Evolutionary conservation across 2,113 vertebrate genomes (phyloP).

Genomic region (Prionailurus bengalensis): DNA sequence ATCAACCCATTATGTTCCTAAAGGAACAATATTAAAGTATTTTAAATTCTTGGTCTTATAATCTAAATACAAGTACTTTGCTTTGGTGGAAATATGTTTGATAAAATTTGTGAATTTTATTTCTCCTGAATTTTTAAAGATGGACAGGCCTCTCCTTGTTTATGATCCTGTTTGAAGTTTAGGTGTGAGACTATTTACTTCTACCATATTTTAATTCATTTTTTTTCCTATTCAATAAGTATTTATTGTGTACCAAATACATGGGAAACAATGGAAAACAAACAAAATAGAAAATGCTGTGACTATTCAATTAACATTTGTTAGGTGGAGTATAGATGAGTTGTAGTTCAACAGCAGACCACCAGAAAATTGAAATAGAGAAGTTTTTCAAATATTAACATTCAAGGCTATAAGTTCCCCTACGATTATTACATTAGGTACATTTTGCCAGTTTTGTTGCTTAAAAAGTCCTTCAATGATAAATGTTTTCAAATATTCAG

Average conservation of each 20-base stretch:
- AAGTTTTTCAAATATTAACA: background rate
- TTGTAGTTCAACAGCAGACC: background rate
- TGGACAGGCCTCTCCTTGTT: background rate
- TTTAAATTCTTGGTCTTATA: background rate
- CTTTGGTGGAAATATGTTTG: background rate
- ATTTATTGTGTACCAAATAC: background rate
- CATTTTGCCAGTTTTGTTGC: background rate
- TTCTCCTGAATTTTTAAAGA: background rate
- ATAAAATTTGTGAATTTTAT: conserved; percentile 10
- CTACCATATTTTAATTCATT: background rate
- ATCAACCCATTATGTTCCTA: background rate
- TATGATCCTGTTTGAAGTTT: background rate
- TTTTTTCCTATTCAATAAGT: background rate
- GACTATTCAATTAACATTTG: background rate
- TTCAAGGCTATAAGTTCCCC: background rate
- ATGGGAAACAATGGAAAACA: background rate
- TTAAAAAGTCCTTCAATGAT: background rate
- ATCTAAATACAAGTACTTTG: background rate
- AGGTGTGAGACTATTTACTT: background rate
- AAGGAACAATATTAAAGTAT: background rate
- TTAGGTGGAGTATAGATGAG: background rate
- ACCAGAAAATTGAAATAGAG: background rate
- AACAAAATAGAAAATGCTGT: background rate
- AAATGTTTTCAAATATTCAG: conserved; percentile 1
- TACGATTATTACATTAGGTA: background rate